Evolutionary conservation across 2,113 vertebrate genomes (phyloP), one percentile per base, ranked within the genome.

Genomic region (Eclectus roratus): DNA sequence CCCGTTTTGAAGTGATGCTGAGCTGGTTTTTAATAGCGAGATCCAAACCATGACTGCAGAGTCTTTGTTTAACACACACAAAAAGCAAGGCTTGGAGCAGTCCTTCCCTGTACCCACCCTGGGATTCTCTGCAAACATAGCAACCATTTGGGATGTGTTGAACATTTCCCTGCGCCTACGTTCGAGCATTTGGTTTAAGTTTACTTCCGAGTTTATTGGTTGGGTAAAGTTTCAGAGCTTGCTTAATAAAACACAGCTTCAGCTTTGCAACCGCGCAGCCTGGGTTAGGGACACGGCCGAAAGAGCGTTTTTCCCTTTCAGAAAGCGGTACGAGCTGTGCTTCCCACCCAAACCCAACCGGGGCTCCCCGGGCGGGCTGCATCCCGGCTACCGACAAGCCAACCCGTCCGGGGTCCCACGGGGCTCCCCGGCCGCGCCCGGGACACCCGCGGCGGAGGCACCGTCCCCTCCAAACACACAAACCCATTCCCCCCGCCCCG

Each of bases 11-110:
- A 50, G 29, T 39, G 58, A 85, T 24, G 50, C n/a, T 37, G 44
- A 64, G n/a, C 33, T 85, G 1, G 17, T 64, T 86, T 68, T 58
- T 25, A 44, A 63, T 4, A 35, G n/a, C 21, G 44, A 65, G 35
- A 56, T 47, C 17, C 71, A 53, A 89, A 53, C 35, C 12, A 46
- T 27, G 56, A 56, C 71, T 82, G 91, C 17, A 16, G 64, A 66
- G 68, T 17, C 85, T 96, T 96, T 88, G 85, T 94, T 91, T 85
- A 76, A 73, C 47, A 10, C 47, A 69, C 39, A 68, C 61, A 89
- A 33, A 71, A 46, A 33, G 52, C 49, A 12, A 27, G 50, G 64
- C 73, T 88, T 7, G 2, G 69, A 46, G 27, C 0, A 43, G 24
- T 3, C 58, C 13, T 64, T 53, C 37, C 63, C 53, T 7, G 1